Base-by-base conservation (phyloP, 2,113 vertebrate genomes). In the Stomatorhinus ivindoensis region DNA sequence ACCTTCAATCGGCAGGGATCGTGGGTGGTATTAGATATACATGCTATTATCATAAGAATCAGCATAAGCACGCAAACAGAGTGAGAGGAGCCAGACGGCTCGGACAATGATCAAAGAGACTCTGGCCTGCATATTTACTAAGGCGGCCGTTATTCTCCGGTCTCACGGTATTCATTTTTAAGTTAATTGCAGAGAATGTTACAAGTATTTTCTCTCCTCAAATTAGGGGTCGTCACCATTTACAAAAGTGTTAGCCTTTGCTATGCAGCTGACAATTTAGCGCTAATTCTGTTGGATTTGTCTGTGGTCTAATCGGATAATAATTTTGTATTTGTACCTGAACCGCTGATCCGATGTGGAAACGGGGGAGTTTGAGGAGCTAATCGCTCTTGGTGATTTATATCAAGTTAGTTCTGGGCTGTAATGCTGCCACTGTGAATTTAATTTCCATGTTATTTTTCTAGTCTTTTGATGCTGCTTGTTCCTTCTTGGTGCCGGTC, bases 21-120 rank as follows among this genome's bases (percentile, higher is more conserved):
- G 47, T 31, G 88, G 19, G 42, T n/a, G 47, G 69, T 48, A 76
- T 88, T 48, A 80, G 48, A 35, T 51, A 50, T 27, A 27, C 87
- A 88, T 86, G 24, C 10, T 24, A 86, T 86, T 86, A 86, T 51
- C 84, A 86, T 87, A 53, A 87, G 85, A 42, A 87, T 53, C 21
- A 31, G 85, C 50, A 55, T 55, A 53, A 53, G 47, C 85, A 87
- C 21, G 50, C 21, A 53, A 51, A 35, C 85, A 11, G 15, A 27
- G 10, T 35, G 15, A 39, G 11, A 19, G 48, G 48, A 39, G 50
- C 50, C 50, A 87, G 47, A 55, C 50, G 5, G 24, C 31, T 7
- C 46, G 15, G 50, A 51, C 50, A 15, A 21, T n/a, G 50, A 87
- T 87, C 47, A 53, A 87, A 87, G 85, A 17, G 48, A 6, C n/a